These are phyloP conservation scores for Drosophila testacea DNA, from an alignment of 2,888 invertebrate genomes.

Conservation along the genomic window DNA sequence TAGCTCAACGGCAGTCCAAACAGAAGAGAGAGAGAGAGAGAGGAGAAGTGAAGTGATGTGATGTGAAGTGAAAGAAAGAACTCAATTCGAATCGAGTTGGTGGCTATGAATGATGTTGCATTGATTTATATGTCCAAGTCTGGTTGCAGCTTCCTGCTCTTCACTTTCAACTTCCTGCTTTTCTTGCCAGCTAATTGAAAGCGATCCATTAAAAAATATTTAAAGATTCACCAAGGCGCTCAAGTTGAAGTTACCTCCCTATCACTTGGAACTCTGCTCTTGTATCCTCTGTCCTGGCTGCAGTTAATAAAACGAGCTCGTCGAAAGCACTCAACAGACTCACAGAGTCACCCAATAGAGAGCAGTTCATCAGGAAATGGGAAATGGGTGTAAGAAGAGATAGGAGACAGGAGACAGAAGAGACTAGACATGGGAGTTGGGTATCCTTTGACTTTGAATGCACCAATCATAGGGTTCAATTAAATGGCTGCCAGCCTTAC, in stretches of 20 bases:
- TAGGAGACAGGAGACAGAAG: not conserved
- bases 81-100: not conserved
- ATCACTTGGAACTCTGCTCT: not conserved
- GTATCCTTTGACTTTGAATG: conserved; percentile 4
- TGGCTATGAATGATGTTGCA: conserved; percentile 5
- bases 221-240: conserved; percentile 31
- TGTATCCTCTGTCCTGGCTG: not conserved
- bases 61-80: too few species aligned
- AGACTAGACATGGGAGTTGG: not conserved
- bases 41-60: not conserved
- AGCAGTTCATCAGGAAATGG: not conserved
- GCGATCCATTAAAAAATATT: conserved; percentile 48
- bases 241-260: conserved; percentile 4
- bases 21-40: not conserved
- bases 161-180: not conserved
- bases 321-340: conserved; percentile 26
- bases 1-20: conserved; percentile 14
- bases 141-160: conserved; percentile 31
- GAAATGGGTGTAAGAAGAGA: not conserved
- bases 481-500: conserved; percentile 17
- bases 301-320: conserved; percentile 26
- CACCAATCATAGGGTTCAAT: conserved; percentile 22
- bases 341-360: not conserved
- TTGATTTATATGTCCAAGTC: conserved; percentile 41
- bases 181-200: conserved; percentile 42